Evolutionary conservation across 2,113 vertebrate genomes (phyloP), one percentile per base, ranked within the genome.

Genomic region (Esox niger): DNA sequence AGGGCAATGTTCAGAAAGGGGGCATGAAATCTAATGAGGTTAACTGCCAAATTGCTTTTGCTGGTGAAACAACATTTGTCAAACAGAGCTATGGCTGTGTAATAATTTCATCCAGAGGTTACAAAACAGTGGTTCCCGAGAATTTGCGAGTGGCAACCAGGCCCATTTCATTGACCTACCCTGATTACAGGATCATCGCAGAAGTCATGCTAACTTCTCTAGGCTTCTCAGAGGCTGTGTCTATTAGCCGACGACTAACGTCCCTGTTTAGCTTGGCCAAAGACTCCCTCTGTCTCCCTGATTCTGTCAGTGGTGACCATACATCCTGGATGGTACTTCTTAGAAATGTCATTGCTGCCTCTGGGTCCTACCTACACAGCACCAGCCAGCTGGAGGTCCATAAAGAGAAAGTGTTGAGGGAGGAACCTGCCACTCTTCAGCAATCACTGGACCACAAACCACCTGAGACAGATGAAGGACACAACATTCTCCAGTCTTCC

Each of bases 151-250:
- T 77, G 62, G 87, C 88, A 11, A 73, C 90, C 26, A 92, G 95
- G 66, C 90, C 94, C 0, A 62, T 95, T 46, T 86, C 90, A 0
- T 25, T 96, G 60, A 64, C 82, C 10, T 63, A 79, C 29, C 94
- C 94, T 1, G 84, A 93, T 75, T 80, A 88, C 15, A 80, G 66
- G 29, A 74, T 83, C 26, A 85, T 94, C 27, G 83, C 90, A 2
- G 93, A 95, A 77, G 87, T 93, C 56, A 82, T 88, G 47, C 77
- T 96, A 13, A 75, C 91, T 26, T 88, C 90, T 1, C 81, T 85
- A 1, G 95, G 94, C 20, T 91, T 94, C 49, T 83, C 72, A 47
- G 89, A 94, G 1, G 89, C 93, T 17, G 17, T 61, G 2, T 69
- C n/a, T 32, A 75, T 94, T 62, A 93, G 93, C 30, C 70, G 69